These are phyloP conservation scores for Lasioglossum villosulum DNA, from an alignment of 2,888 invertebrate genomes.

Conservation along the genomic window DNA sequence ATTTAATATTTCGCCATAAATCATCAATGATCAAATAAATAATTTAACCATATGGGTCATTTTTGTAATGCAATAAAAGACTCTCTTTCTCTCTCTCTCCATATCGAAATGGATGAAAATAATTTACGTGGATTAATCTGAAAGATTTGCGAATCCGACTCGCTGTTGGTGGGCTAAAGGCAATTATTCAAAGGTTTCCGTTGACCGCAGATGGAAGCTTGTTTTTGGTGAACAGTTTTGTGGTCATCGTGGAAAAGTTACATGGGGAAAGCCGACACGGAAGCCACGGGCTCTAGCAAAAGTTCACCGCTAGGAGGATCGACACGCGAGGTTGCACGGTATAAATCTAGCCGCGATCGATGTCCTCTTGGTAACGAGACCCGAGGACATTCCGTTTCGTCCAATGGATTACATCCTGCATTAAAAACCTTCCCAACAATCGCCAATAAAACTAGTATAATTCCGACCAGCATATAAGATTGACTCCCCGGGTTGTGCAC, in stretches of 20 bases:
- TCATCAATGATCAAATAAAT: no score
- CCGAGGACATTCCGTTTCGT: constrained; percentile 54
- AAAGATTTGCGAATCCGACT: no score
- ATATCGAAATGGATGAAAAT: no score
- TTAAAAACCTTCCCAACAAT: background rate
- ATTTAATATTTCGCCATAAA: no score
- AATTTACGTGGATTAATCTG: no score
- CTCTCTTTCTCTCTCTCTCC: no score
- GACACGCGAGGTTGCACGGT: constrained; percentile 67
- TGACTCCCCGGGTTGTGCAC: background rate
- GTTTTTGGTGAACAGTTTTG: background rate
- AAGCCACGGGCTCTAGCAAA: constrained; percentile 29
- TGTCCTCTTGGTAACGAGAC: constrained; percentile 64
- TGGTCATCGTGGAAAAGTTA: background rate
- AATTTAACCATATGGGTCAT: no score
- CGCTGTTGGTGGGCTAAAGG: background rate
- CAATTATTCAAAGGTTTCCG: background rate
- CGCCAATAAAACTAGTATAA: background rate
- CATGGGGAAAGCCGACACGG: constrained; percentile 12
- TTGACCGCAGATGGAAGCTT: background rate
- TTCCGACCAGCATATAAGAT: background rate
- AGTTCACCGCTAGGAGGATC: constrained; percentile 41
- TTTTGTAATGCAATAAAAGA: no score
- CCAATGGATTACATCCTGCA: constrained; percentile 10
- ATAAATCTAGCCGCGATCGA: constrained; percentile 69